A percentile compares a stretch with the other conserved stretches of the same genome.
These are phyloP conservation scores for Cherax destructor DNA, from an alignment of 1,140 invertebrate genomes.

Conservation along the genomic window DNA sequence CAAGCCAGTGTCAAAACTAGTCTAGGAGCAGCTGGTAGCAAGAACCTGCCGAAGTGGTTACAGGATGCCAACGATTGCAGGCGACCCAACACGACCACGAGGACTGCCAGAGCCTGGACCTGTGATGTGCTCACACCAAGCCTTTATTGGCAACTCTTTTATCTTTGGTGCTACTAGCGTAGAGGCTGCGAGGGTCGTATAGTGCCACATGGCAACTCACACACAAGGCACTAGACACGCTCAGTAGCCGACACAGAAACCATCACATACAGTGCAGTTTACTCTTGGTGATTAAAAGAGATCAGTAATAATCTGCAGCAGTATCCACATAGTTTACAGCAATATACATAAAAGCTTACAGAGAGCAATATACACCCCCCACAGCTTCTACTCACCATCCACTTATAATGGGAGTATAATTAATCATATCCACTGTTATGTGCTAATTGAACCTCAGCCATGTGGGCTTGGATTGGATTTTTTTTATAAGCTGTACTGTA, in stretches of 20 bases:
- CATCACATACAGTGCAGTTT: not conserved
- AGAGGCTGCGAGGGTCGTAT: conserved; percentile 54
- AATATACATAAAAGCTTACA: not conserved
- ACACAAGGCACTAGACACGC: not conserved
- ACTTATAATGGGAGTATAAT: conserved; percentile 54
- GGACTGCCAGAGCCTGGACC: conserved; percentile 9
- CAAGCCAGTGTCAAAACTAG: conserved; percentile 33
- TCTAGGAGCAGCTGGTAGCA: conserved; percentile 27
- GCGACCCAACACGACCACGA: not conserved
- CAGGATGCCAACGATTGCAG: not conserved
- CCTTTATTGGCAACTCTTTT: conserved; percentile 58
- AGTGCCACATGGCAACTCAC: not conserved
- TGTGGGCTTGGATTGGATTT: conserved; percentile 37
- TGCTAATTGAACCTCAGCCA: conserved; percentile 31
- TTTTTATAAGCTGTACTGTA: conserved; percentile 20
- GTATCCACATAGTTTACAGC: conserved; percentile 12
- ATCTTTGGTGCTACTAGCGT: conserved; percentile 65
- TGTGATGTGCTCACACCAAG: conserved; percentile 49
- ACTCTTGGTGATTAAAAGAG: not conserved
- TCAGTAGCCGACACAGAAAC: not conserved
- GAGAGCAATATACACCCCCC: conserved; percentile 20
- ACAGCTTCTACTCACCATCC: conserved; percentile 63
- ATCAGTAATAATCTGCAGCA: not conserved
- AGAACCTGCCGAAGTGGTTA: not conserved
- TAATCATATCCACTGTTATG: conserved; percentile 38